Evolutionary conservation across 2,888 invertebrate species (phyloP), one percentile per base, ranked within the genome.

Genomic region (Acronicta psi): DNA sequence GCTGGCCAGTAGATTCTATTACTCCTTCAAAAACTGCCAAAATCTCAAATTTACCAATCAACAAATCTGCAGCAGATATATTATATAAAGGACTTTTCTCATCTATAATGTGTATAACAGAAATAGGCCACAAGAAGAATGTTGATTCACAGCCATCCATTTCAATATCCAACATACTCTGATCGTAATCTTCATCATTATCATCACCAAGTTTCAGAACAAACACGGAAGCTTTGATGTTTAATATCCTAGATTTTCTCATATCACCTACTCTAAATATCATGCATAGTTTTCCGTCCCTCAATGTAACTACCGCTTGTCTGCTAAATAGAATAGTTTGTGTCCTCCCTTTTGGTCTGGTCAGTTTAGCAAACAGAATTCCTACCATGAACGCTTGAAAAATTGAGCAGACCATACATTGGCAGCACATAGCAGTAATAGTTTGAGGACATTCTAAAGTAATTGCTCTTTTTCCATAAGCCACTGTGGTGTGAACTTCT

Each of bases 71-170:
- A 0, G 98, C 98, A 1, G 98, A 97, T 89, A 99, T 95, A 73
- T 96, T 95, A 91, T 97, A 99, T 25, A 99, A 95, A 0, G 99
- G 99, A 75, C 98, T 98, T 0, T 92, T 90, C 56, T 95, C 95
- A 85, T 98, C 97, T 76, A 99, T 99, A 62, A 95, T 95, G 86
- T 99, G 99, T 16, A 98, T 97, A 25, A 99, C 97, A 8, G 98
- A 97, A 85, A 98, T 96, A 0, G 99, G 99, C 99, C 99, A 99
- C 62, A 99, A 97, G 83, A 99, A 98, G 92, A 99, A 99, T 6
- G 99, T 94, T 9, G 98, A 97, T 68, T 97, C 97, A 77, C 98
- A 98, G 20, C 97, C 97, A 81, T 98, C 98, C n/a, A 96, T 95
- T 72, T 95, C 95, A 0, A 96, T 95, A 55, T 95, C 92, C 29